Evolutionary conservation across 2,797 vertebrate species (phyloP).

Genomic region (Okamejei kenojei): DNA sequence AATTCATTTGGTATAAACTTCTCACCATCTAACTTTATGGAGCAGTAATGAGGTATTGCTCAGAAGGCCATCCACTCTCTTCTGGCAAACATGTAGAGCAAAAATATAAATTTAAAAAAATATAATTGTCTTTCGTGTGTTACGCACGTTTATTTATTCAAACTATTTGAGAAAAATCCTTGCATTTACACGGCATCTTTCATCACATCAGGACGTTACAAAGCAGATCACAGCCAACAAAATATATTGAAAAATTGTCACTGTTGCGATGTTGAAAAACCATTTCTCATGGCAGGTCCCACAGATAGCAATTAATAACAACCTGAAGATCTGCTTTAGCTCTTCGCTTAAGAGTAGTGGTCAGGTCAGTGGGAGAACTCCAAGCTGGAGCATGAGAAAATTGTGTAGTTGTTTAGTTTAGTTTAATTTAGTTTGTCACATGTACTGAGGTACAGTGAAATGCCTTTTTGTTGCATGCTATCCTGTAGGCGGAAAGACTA

Average conservation of each 20-base stretch:
- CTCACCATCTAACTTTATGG: not conserved
- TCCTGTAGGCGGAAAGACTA: too few relatives aligned
- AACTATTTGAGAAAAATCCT: not conserved
- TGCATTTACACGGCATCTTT: not conserved
- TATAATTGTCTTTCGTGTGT: not conserved
- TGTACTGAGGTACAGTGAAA: too few relatives aligned
- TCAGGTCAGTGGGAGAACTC: not conserved
- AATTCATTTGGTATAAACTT: not conserved
- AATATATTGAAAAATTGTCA: not conserved
- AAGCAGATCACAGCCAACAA: not conserved
- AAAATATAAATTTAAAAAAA: not conserved
- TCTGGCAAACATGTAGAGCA: not conserved
- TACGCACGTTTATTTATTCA: not conserved
- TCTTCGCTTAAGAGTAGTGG: not conserved
- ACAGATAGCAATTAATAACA: not conserved
- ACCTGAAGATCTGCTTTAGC: not conserved
- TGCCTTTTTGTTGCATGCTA: too few relatives aligned
- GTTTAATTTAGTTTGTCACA: too few relatives aligned
- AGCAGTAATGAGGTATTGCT: not conserved
- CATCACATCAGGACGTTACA: not conserved
- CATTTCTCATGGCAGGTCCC: not conserved
- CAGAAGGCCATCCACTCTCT: not conserved
- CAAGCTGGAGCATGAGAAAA: too few relatives aligned
- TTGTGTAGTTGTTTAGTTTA: too few relatives aligned
- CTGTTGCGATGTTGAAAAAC: not conserved